phyloP scores from a whole-genome alignment of 2,888 invertebrate genomes.

The Pammene fasciana region DNA sequence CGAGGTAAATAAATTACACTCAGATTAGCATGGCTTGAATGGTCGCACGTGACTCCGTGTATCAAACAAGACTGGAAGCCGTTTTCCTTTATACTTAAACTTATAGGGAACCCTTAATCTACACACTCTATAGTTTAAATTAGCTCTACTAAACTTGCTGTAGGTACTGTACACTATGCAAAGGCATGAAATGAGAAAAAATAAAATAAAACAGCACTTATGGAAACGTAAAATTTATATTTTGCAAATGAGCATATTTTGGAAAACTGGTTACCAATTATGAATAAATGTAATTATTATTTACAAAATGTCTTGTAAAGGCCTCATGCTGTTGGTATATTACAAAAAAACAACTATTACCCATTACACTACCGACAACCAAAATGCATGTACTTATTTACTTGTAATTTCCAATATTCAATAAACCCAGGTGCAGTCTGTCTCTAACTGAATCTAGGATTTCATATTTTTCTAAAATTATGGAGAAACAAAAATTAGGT shows the following conservation, averaged over 20 bases:
- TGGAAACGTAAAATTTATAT: slow-evolving; percentile 61
- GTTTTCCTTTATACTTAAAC: too few species aligned
- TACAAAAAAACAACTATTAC: slow-evolving; percentile 35
- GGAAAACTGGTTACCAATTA: slow-evolving; percentile 55
- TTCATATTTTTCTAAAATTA: slow-evolving; percentile 11
- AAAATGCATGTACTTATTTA: slow-evolving; percentile 31
- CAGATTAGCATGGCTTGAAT: too few species aligned
- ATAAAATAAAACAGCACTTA: slow-evolving; percentile 55
- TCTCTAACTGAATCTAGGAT: slow-evolving; percentile 28
- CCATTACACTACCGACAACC: slow-evolving; percentile 41
- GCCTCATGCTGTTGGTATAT: slow-evolving; percentile 38
- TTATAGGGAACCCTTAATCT: too few species aligned
- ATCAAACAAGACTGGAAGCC: too few species aligned
- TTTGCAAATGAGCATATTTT: slow-evolving; percentile 66
- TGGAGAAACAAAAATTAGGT: slow-evolving; percentile 6
- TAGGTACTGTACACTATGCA: too few species aligned
- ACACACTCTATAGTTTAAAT: too few species aligned
- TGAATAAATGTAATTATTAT: slow-evolving; percentile 48
- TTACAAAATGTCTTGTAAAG: slow-evolving; percentile 48
- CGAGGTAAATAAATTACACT: background rate
- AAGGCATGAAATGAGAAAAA: background rate
- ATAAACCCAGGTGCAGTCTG: slow-evolving; percentile 9
- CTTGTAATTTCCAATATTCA: slow-evolving; percentile 24
- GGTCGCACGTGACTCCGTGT: too few species aligned
- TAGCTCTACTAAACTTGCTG: too few species aligned